These are phyloP conservation scores for Eremobia ochroleuca DNA, from an alignment of 2,888 invertebrate genomes.

Conservation along the genomic window DNA sequence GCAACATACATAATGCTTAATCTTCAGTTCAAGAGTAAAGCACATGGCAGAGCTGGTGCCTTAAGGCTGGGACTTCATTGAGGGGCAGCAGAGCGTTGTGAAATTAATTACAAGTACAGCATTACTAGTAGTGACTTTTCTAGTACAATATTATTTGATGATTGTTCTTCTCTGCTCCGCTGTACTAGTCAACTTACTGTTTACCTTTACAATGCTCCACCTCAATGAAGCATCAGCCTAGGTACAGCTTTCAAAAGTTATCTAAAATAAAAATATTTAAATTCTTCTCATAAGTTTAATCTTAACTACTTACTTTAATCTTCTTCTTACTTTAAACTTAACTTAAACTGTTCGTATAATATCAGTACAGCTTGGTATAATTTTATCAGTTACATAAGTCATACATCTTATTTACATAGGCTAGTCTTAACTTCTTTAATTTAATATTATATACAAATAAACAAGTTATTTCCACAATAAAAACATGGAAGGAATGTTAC, in stretches of 20 bases:
- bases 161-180: neutral
- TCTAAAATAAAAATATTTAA: neutral
- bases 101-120: neutral
- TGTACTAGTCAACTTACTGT: neutral
- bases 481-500: constrained; percentile 41
- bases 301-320: too few species aligned
- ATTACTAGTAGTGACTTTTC: too few species aligned
- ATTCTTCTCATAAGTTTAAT: constrained; percentile 3
- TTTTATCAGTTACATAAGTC: neutral
- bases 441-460: constrained; percentile 3
- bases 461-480: neutral
- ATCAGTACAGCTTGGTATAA: constrained; percentile 9
- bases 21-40: too few species aligned
- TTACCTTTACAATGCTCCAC: neutral
- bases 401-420: constrained; percentile 1
- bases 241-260: neutral
- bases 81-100: neutral
- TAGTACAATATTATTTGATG: neutral
- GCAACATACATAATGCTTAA: too few species aligned
- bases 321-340: too few species aligned
- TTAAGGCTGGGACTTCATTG: too few species aligned
- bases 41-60: too few species aligned
- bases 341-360: constrained; percentile 6
- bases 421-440: neutral
- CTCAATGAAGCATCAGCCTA: neutral